A percentile compares a stretch with the other conserved stretches of the same genome.
phyloP scores from a whole-genome alignment of 1,140 invertebrate species.

The Plectus sambesii region DNA sequence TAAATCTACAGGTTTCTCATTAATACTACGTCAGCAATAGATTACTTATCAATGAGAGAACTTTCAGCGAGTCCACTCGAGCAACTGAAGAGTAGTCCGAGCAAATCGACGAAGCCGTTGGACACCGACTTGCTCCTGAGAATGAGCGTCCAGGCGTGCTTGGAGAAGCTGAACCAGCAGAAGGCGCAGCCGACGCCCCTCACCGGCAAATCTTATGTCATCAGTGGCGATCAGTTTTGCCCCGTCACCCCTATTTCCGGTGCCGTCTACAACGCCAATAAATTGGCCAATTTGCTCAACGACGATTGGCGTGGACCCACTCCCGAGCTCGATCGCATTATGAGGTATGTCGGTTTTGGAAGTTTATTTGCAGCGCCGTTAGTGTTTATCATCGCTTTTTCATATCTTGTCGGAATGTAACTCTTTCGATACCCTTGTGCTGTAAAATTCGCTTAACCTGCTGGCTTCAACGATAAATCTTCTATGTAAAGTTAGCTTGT shows the following conservation, averaged over 20 bases:
- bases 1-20: too few relatives aligned
- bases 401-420: too few relatives aligned
- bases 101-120: slow-evolving; percentile 24
- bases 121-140: slow-evolving; percentile 29
- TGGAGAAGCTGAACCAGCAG: slow-evolving; percentile 28
- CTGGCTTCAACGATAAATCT: too few relatives aligned
- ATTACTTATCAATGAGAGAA: too few relatives aligned
- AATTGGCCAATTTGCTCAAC: slow-evolving; percentile 21
- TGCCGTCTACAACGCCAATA: slow-evolving; percentile 18
- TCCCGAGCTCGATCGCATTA: slow-evolving; percentile 17
- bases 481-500: too few relatives aligned
- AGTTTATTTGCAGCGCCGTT: too few relatives aligned
- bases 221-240: slow-evolving; percentile 29
- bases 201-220: slow-evolving; percentile 30
- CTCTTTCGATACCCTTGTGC: too few relatives aligned
- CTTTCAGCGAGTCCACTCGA: slow-evolving; percentile 23
- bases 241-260: slow-evolving; percentile 25
- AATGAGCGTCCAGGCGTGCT: slow-evolving; percentile 28
- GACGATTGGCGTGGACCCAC: slow-evolving; percentile 18
- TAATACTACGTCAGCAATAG: too few relatives aligned
- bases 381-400: too few relatives aligned
- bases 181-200: slow-evolving; percentile 17
- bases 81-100: slow-evolving; percentile 11
- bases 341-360: too few relatives aligned
- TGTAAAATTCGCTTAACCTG: too few relatives aligned